Evolutionary conservation across 2,113 vertebrate species (phyloP), one percentile per base, ranked within the genome.

Genomic region (Pelobates fuscus): DNA sequence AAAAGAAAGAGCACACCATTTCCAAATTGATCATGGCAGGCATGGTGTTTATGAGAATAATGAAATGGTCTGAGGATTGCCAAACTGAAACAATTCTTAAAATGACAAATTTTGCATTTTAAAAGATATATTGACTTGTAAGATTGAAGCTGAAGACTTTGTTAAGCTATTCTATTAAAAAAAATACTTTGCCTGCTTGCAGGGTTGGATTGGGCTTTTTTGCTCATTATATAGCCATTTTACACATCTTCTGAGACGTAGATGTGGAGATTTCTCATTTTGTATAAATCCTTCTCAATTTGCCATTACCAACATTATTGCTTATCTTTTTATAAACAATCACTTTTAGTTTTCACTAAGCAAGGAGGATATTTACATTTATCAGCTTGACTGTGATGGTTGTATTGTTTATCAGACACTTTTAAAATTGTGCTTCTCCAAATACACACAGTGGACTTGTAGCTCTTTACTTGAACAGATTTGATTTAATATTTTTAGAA

Each of bases 11-110:
- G 30, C 30, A 65, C 46, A 43, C 52, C 11, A 57, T 43, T 64
- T 26, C 21, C 17, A 57, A 73, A 73, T 43, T 65, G 44, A 55
- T 54, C 61, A 14, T 64, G 59, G 41, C 44, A 64, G 46, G 29
- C 61, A 41, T 20, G 57, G 17, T 57, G 26, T 65, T 73, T 64
- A 65, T 73, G n/a, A 30, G 58, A 71, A 44, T 63, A 73, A 73
- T 63, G 60, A 64, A 73, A 65, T 65, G 21, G 60, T 25, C 27
- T 41, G 12, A 55, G 29, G 17, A 65, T 14, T 32, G 44, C 15
- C 43, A 62, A 72, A 63, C 14, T 21, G 29, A 72, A 14, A 14
- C n/a, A 37, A 52, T 72, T 52, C n/a, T 52, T 24, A n/a, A 63
- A 72, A 52, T 63, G 43, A 54, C 26, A 25, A 2, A n/a, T 72